Percentiles rank a stretch among this genome's conserved stretches.
phyloP scores from a whole-genome alignment of 2,888 invertebrate species.

The Dicyrtomina minuta region DNA sequence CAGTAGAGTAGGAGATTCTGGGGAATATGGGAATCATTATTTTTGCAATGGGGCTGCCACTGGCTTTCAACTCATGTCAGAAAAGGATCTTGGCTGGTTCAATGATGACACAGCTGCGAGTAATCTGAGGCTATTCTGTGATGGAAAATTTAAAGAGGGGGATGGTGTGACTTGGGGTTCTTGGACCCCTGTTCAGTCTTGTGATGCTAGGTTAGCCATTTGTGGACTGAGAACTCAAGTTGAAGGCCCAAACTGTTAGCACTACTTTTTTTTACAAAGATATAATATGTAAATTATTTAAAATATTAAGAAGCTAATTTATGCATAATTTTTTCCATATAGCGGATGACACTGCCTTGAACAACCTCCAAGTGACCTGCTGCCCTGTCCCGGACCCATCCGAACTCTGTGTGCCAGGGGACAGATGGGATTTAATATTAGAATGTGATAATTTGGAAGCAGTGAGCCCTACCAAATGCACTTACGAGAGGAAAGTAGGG shows the following conservation, averaged over 20 bases:
- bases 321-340: background rate
- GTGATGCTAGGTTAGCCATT: slow-evolving; percentile 39
- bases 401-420: slow-evolving; percentile 36
- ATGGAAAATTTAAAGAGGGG: slow-evolving; percentile 33
- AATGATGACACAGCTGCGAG: slow-evolving; percentile 49
- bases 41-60: slow-evolving; percentile 43
- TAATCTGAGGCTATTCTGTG: slow-evolving; percentile 39
- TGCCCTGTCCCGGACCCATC: slow-evolving; percentile 46
- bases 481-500: slow-evolving; percentile 45
- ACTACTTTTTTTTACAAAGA: background rate
- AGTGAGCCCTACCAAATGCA: slow-evolving; percentile 39
- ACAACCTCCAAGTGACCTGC: slow-evolving; percentile 44
- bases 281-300: background rate
- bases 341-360: slow-evolving; percentile 46
- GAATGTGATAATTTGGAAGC: slow-evolving; percentile 48
- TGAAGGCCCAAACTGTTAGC: slow-evolving; percentile 34
- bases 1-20: slow-evolving; percentile 32
- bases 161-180: slow-evolving; percentile 42
- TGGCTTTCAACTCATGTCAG: slow-evolving; percentile 48
- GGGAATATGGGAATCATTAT: slow-evolving; percentile 34
- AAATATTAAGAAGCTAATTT: background rate
- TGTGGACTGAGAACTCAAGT: slow-evolving; percentile 48
- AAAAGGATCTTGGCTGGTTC: slow-evolving; percentile 35
- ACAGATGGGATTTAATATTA: slow-evolving; percentile 46
- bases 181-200: slow-evolving; percentile 41